Percentiles rank a stretch among this genome's conserved stretches.
Conservation (phyloP, 1,140 invertebrate species). For the Drepana arcuata region DNA sequence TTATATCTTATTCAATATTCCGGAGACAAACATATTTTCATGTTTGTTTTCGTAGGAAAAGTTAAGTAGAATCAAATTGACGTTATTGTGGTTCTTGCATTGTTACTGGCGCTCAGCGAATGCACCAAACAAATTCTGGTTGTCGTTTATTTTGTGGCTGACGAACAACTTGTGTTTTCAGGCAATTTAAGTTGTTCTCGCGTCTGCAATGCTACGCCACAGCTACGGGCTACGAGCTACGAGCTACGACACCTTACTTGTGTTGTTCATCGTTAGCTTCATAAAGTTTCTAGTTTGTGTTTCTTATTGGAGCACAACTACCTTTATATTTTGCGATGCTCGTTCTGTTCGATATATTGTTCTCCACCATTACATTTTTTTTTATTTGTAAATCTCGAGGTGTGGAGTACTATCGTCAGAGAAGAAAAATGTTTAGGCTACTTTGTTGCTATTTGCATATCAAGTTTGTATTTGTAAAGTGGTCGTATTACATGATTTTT, state of each 20-base stretch:
- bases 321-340: too few species aligned
- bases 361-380: too few species aligned
- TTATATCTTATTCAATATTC: neutral
- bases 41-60: slow-evolving; percentile 29
- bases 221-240: slow-evolving; percentile 6
- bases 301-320: too few species aligned
- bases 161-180: slow-evolving; percentile 17
- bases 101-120: slow-evolving; percentile 19
- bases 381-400: too few species aligned
- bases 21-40: slow-evolving; percentile 44
- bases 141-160: slow-evolving; percentile 24
- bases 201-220: slow-evolving; percentile 5
- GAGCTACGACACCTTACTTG: slow-evolving; percentile 12
- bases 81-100: slow-evolving; percentile 14
- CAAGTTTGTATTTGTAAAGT: too few species aligned
- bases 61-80: slow-evolving; percentile 19
- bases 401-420: too few species aligned
- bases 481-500: too few species aligned
- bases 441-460: too few species aligned
- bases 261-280: slow-evolving; percentile 7
- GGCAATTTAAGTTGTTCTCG: slow-evolving; percentile 20
- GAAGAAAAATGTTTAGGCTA: too few species aligned
- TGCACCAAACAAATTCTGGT: slow-evolving; percentile 21
- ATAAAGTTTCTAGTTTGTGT: slow-evolving; percentile 7
- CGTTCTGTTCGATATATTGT: too few species aligned